Evolutionary conservation across 2,888 invertebrate genomes (phyloP), one percentile per base, ranked within the genome.

Genomic region (Apoderus coryli): DNA sequence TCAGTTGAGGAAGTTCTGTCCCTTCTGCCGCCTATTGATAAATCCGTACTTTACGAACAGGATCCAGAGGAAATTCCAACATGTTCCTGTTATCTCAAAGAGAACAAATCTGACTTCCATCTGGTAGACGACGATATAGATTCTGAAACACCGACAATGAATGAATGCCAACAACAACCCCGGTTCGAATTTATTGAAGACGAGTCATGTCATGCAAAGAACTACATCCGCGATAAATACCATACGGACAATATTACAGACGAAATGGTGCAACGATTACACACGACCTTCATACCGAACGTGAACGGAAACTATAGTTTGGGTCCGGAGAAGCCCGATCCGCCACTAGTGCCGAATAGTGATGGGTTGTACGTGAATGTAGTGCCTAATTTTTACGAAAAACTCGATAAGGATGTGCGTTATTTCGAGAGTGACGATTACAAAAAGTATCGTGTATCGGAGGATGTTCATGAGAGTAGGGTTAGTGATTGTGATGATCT

Each of bases 1-100:
- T 63, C 64, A 9, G 63, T 68, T 11, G 68, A 70, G 43, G 70
- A 70, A 38, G 73, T 76, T 34, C 57, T 75, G 43, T 63, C 70
- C 13, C 63, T 66, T 46, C 60, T 80, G 45, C 79, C 79, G 26
- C 74, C 76, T 1, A 52, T 80, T 30, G 70, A 77, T 53, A 54
- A 37, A 16, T 40, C 47, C 3, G 41, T 45, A n/a, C 37, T 53
- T 14, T 33, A 44, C 2, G 44, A 48, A 11, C 44, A 44, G 4
- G 41, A 44, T 2, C 36, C 38, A 5, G 36, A 39, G 12, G 45
- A 45, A 5, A 42, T 44, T 11, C 44, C 44, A 2, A 29, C 29
- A n/a, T 58, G 57, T 33, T 45, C 45, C 3, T 57, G 58, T 37
- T 34, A 45, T 13, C 37, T 56, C 10, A 48, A 47, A 19, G 53